phyloP scores from a whole-genome alignment of 2,888 invertebrate species.

The Tupiocoris notatus region DNA sequence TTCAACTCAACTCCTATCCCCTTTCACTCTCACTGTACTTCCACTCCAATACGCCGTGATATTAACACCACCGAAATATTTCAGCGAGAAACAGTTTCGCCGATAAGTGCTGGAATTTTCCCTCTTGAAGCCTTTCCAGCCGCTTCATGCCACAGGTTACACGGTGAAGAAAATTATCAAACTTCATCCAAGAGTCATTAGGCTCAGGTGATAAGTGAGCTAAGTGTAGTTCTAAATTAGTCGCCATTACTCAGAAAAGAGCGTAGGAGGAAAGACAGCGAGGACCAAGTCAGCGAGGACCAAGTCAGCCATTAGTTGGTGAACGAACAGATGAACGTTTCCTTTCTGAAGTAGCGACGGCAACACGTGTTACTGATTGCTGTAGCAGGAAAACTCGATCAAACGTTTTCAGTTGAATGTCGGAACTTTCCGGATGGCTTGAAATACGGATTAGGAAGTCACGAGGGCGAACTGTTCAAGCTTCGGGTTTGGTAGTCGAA shows the following conservation, averaged over 20 bases:
- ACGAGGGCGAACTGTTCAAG: too few species aligned
- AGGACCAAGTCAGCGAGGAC: neutral
- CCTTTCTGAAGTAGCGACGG: neutral
- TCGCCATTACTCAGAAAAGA: slow-evolving; percentile 24
- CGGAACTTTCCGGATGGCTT: neutral
- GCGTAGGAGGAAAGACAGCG: slow-evolving; percentile 9
- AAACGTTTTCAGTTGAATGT: neutral
- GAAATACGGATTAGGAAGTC: neutral
- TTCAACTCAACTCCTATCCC: too few species aligned
- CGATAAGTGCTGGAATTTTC: neutral
- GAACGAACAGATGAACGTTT: slow-evolving; percentile 14
- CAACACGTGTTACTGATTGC: slow-evolving; percentile 31
- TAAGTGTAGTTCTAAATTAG: slow-evolving; percentile 31
- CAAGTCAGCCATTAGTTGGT: slow-evolving; percentile 13
- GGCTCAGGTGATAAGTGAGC: slow-evolving; percentile 31
- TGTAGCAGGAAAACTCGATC: slow-evolving; percentile 11
- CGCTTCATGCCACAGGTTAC: neutral
- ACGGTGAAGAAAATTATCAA: slow-evolving; percentile 27
- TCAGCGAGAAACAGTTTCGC: neutral
- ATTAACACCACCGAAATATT: too few species aligned
- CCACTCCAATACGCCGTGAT: too few species aligned
- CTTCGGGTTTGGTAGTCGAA: too few species aligned
- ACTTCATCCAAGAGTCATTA: slow-evolving; percentile 32
- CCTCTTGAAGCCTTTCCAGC: neutral
- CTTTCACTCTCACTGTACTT: too few species aligned